Evolutionary conservation across 2,888 invertebrate genomes (phyloP).

Genomic region (Cerceris rybyensis): DNA sequence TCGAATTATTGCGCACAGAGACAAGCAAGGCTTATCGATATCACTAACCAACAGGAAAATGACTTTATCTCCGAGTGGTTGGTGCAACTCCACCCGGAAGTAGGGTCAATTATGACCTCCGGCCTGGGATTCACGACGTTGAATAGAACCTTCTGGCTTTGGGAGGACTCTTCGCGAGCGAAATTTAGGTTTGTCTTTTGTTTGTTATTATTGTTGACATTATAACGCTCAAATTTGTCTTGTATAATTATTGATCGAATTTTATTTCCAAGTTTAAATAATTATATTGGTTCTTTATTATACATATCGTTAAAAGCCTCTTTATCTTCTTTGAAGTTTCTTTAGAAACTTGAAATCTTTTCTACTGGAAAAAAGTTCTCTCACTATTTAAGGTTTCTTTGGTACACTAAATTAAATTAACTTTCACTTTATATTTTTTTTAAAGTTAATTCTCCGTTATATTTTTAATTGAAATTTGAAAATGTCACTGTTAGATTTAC

Average conservation of each 20-base stretch:
- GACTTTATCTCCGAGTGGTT: slow-evolving; percentile 84
- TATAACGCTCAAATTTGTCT: not conserved
- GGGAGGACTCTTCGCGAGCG: slow-evolving; percentile 78
- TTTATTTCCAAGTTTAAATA: too few species aligned
- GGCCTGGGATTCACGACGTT: slow-evolving; percentile 81
- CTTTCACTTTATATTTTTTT: too few species aligned
- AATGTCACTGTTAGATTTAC: slow-evolving; percentile 72
- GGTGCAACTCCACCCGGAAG: slow-evolving; percentile 76
- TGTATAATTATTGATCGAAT: too few species aligned
- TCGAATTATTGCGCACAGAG: slow-evolving; percentile 79
- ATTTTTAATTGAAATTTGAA: not conserved
- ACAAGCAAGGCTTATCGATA: slow-evolving; percentile 82
- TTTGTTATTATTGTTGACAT: not conserved
- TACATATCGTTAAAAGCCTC: too few species aligned
- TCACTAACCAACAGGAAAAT: slow-evolving; percentile 83
- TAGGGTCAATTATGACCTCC: slow-evolving; percentile 81
- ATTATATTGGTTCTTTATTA: too few species aligned
- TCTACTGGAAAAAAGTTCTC: too few species aligned
- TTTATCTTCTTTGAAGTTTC: too few species aligned
- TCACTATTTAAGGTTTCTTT: too few species aligned
- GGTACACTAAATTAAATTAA: too few species aligned
- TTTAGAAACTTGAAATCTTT: too few species aligned
- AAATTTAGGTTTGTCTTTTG: slow-evolving; percentile 71
- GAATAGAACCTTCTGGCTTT: slow-evolving; percentile 81
- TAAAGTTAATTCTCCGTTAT: not conserved